Evolutionary conservation across 35 echinoderm and acorn worm genomes (phyloP).

Genomic region (Eucidaris tribuloides): DNA sequence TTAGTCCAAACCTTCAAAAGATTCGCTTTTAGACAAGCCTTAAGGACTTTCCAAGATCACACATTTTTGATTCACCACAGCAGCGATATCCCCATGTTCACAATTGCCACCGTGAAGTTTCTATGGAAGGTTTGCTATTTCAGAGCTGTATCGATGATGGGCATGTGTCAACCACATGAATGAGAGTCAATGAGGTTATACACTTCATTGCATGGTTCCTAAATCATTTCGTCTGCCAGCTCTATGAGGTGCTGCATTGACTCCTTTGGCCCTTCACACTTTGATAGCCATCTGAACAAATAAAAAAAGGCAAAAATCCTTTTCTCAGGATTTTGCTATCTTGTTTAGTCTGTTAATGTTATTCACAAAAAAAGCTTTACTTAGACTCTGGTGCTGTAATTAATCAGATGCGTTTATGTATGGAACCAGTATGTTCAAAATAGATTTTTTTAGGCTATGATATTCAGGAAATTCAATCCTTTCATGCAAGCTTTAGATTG

Average conservation of each 20-base stretch:
- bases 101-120: neutral
- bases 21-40: neutral
- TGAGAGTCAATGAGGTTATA: neutral
- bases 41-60: neutral
- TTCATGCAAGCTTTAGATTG: no score
- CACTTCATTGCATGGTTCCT: neutral
- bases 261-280: neutral
- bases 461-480: no score
- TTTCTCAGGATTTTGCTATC: no score
- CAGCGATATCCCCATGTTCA: neutral
- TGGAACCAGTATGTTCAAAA: no score
- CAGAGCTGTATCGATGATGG: neutral
- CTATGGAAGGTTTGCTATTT: neutral
- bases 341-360: no score
- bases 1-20: neutral
- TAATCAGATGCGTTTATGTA: no score
- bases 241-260: conserved; percentile 43
- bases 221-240: conserved; percentile 28
- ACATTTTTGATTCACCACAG: no score
- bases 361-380: no score
- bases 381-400: no score
- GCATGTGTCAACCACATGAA: neutral
- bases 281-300: conserved; percentile 28
- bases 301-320: neutral
- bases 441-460: no score